These are phyloP conservation scores for Gisinianus flammeolus DNA, from an alignment of 2,888 invertebrate genomes.

Conservation along the genomic window DNA sequence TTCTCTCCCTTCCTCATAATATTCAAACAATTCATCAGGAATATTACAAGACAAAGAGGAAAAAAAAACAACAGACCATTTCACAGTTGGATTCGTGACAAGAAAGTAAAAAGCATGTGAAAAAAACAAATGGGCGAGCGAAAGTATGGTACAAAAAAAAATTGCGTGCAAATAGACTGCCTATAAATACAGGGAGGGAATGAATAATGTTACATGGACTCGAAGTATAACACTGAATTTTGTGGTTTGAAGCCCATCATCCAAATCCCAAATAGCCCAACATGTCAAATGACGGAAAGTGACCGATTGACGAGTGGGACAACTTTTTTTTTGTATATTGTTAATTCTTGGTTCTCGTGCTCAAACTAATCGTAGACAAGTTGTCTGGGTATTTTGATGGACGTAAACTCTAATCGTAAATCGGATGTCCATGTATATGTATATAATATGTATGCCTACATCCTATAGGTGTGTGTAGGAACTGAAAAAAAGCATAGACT, in stretches of 20 bases:
- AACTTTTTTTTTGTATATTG: slow-evolving; percentile 19
- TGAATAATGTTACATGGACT: no score
- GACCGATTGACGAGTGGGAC: slow-evolving; percentile 35
- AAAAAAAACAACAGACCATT: no score
- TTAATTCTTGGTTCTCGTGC: slow-evolving; percentile 14
- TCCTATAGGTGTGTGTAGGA: no score
- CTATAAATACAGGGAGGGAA: slow-evolving; percentile 21
- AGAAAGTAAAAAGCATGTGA: not conserved
- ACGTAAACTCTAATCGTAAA: not conserved
- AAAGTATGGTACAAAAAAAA: not conserved
- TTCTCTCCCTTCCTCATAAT: not conserved
- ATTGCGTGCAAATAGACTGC: slow-evolving; percentile 28
- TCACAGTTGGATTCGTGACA: not conserved
- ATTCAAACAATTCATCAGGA: not conserved
- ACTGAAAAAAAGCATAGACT: not conserved
- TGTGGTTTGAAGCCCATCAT: no score
- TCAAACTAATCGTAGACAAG: slow-evolving; percentile 2
- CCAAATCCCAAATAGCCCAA: no score
- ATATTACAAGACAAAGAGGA: not conserved
- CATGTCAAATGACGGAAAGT: slow-evolving; percentile 34
- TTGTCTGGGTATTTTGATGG: not conserved
- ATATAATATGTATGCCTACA: no score
- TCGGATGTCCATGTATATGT: not conserved
- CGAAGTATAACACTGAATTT: no score
- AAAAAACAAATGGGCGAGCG: not conserved